Percentiles rank a stretch among this genome's conserved stretches.
phyloP scores from a whole-genome alignment of 2,113 vertebrate genomes.

The Crocuta crocuta region DNA sequence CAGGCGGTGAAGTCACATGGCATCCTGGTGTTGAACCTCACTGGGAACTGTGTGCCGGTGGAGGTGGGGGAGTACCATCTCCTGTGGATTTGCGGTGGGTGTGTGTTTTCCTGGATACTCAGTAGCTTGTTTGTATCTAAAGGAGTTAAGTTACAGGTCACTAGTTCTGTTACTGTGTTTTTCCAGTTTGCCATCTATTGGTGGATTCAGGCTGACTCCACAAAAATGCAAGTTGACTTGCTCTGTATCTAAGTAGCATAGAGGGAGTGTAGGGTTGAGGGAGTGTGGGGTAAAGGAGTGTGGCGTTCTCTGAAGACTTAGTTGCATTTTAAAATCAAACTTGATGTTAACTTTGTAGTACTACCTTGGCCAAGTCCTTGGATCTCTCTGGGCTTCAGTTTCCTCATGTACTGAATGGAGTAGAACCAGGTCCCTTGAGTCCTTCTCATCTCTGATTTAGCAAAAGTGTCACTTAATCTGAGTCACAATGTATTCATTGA shows the following conservation, averaged over 20 bases:
- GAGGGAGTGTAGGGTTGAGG: too few species aligned
- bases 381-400: not conserved
- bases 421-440: not conserved
- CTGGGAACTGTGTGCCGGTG: not conserved
- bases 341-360: not conserved
- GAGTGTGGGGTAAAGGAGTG: not conserved
- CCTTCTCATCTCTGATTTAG: not conserved
- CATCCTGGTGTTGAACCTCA: accelerated
- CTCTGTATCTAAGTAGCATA: not conserved
- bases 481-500: not conserved
- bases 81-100: not conserved
- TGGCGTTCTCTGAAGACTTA: not conserved
- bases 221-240: not conserved
- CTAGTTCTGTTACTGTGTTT: not conserved
- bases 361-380: not conserved
- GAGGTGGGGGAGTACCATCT: not conserved
- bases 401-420: not conserved
- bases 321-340: not conserved
- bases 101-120: not conserved
- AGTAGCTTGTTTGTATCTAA: not conserved
- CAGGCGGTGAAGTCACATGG: accelerated
- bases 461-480: not conserved
- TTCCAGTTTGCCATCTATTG: not conserved
- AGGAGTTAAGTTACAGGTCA: not conserved
- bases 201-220: not conserved